A percentile compares a stretch with the other conserved stretches of the same genome.
phyloP scores from a whole-genome alignment of 2,888 invertebrate species.

The Gibbula magus region DNA sequence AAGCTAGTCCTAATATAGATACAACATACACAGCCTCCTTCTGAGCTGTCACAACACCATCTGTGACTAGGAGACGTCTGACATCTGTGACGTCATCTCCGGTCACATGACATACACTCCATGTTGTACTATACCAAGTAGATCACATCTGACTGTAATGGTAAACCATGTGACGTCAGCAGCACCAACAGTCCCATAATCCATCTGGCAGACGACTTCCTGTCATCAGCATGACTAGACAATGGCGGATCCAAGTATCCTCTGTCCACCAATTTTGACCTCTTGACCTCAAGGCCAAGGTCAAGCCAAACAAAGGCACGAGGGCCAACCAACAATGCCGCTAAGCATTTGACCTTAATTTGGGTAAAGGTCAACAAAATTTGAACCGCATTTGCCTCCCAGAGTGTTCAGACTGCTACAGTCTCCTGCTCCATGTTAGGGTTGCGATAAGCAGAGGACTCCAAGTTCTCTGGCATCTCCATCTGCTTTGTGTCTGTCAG shows the following conservation, averaged over 20 bases:
- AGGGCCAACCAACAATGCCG: constrained; percentile 21
- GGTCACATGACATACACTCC: not conserved
- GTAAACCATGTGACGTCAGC: not conserved
- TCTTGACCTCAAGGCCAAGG: constrained; percentile 2
- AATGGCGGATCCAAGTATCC: not conserved
- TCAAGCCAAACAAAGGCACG: constrained; percentile 21
- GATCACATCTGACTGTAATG: too few relatives aligned
- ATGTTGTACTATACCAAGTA: too few relatives aligned
- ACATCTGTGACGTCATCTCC: constrained; percentile 11
- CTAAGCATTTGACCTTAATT: constrained; percentile 34
- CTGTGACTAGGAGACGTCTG: not conserved
- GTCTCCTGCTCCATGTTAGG: constrained; percentile 57
- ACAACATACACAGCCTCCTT: not conserved
- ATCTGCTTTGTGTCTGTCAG: not conserved
- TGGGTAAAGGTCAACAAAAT: constrained; percentile 37
- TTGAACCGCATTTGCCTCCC: constrained; percentile 14
- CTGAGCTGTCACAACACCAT: not conserved
- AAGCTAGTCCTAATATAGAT: too few relatives aligned
- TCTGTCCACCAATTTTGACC: not conserved
- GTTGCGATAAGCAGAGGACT: constrained; percentile 42
- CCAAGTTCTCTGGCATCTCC: constrained; percentile 29
- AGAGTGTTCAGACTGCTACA: constrained; percentile 54
- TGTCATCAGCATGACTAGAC: not conserved
- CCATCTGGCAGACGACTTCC: constrained; percentile 12
- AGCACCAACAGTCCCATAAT: constrained; percentile 9